These are phyloP conservation scores for Bibio marci DNA, from an alignment of 2,888 invertebrate genomes.

Conservation along the genomic window DNA sequence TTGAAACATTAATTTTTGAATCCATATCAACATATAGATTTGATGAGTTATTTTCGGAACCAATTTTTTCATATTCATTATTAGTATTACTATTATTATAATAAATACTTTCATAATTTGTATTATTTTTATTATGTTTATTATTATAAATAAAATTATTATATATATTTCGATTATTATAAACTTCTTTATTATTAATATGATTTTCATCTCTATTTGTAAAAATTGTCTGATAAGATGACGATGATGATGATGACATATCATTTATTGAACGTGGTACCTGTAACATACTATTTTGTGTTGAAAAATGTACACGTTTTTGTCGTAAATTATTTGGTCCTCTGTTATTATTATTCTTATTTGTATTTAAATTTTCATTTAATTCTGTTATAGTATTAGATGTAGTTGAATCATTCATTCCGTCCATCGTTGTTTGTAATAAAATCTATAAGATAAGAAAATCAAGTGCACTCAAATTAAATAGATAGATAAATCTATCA, in stretches of 20 bases:
- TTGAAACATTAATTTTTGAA: conserved; percentile 33
- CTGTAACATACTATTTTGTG: conserved; percentile 40
- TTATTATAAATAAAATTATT: no score
- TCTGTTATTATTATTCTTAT: conserved; percentile 13
- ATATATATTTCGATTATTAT: no score
- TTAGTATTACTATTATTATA: no score
- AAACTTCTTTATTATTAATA: conserved; percentile 54
- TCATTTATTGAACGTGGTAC: conserved; percentile 21
- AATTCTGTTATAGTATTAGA: conserved; percentile 29
- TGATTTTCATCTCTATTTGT: conserved; percentile 53
- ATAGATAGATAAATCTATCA: background rate
- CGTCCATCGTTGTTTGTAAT: conserved; percentile 52
- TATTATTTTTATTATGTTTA: no score
- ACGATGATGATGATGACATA: conserved; percentile 6
- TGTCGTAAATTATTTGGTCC: no score
- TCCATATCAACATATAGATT: conserved; percentile 50
- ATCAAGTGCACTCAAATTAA: background rate
- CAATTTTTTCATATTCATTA: conserved; percentile 56
- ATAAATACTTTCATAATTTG: conserved; percentile 43
- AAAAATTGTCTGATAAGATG: conserved; percentile 15
- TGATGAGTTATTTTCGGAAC: conserved; percentile 25
- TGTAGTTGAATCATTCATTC: conserved; percentile 14
- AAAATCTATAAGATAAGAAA: conserved; percentile 36
- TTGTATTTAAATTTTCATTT: conserved; percentile 30
- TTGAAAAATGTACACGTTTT: conserved; percentile 45